These are phyloP conservation scores for Cyprinodon variegatus DNA, from an alignment of 2,113 vertebrate species.

Conservation along the genomic window DNA sequence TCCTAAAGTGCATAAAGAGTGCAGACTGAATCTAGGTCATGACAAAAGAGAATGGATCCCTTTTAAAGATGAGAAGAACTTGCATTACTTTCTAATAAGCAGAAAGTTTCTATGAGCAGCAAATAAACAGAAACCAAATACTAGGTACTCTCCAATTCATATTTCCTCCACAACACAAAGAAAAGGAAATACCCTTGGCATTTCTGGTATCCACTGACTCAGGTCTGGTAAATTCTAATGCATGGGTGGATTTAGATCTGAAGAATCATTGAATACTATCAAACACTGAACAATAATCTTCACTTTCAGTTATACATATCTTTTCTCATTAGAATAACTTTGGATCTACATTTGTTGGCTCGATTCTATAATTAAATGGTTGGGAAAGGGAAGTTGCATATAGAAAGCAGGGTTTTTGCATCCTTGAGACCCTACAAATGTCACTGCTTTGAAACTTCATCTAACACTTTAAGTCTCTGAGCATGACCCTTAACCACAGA, in stretches of 20 bases:
- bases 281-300: no score
- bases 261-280: no score
- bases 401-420: no score
- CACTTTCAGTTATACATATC: no score
- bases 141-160: rapidly evolving
- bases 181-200: not conserved
- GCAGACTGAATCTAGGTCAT: not conserved
- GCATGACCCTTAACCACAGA: no score
- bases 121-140: not conserved
- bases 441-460: no score
- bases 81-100: not conserved
- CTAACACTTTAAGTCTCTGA: no score
- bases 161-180: not conserved
- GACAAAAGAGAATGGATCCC: not conserved
- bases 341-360: no score
- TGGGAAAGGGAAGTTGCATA: no score
- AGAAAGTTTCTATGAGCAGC: not conserved
- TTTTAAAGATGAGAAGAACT: not conserved
- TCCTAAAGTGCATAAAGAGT: not conserved
- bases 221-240: not conserved
- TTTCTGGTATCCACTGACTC: not conserved
- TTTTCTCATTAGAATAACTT: no score
- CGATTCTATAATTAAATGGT: no score
- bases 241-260: not conserved
- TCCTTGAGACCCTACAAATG: no score